Base-by-base conservation (phyloP, 1,140 invertebrate genomes). In the Chironomus tepperi region DNA sequence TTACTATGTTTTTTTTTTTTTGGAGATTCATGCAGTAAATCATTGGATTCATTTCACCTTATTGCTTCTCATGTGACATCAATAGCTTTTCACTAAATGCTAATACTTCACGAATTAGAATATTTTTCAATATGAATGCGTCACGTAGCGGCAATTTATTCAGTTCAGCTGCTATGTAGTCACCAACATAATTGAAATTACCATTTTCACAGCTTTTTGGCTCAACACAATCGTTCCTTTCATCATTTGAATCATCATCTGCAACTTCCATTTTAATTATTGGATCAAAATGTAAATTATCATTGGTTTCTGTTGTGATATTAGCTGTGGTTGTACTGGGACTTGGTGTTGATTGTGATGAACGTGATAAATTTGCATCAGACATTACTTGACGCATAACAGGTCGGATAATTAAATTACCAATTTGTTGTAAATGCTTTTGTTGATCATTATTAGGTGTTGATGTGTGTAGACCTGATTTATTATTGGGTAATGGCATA, bases 281-380 rank as follows among this genome's bases (percentile, higher is more conserved):
- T n/a, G 65, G 65, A 70, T 70, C 16, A 16, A 70, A 70, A 9
- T 70, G 65, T 15, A 57, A n/a, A 18, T 21, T 70, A 6, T 70
- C 65, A 3, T 19, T n/a, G 9, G 19, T n/a, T 18, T 70, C 65
- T 18, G 65, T 21, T 7, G 65, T 70, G 12, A 21, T 70, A 21
- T 70, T 70, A 21, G 18, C n/a, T 18, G 65, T 70, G n/a, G 65
- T 70, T 10, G 65, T 70, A 18, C 16, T 70, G 8, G 65, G 65
- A 21, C 65, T 70, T n/a, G 65, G 65, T 18, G 65, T 70, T 70
- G 65, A 70, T 70, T 70, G 65, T 12, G 65, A 70, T 18, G 65
- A 70, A 5, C 65, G 65, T 70, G 65, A 70, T 19, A 19, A 18
- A 12, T 21, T 70, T 19, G 9, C 16, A 19, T 18, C 65, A 3